Evolutionary conservation across 2,113 vertebrate genomes (phyloP), one percentile per base, ranked within the genome.

Genomic region (Canis aureus): DNA sequence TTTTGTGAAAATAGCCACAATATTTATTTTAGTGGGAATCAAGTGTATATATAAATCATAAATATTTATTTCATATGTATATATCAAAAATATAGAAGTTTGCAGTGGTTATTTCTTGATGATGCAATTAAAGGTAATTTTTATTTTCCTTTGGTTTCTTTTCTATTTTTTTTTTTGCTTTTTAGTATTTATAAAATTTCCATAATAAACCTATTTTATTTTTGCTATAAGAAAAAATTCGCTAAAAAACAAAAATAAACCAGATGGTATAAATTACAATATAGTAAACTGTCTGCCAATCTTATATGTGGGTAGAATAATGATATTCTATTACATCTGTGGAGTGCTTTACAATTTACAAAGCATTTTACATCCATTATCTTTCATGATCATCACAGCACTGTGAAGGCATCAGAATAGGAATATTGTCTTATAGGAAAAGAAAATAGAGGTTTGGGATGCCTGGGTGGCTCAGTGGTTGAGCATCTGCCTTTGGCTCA

Each of bases 191-290:
- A 89, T 1, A 84, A 93, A 60, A 91, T 97, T 88, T 89, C 51
- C 35, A 67, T 67, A 83, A 94, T 74, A 64, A 93, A 27, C 2
- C 43, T 22, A 96, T 96, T 93, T 95, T 95, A 94, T 94, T 95
- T 97, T 88, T 93, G 17, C 60, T 71, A 66, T 94, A 89, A 96
- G 85, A 95, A 96, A 91, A 95, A 91, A 62, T 11, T 64, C 91
- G 19, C n/a, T 89, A 94, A 90, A 90, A 96, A 96, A 13, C 29
- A 83, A 97, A 97, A 97, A 91, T 96, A 96, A 98, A 97, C 98
- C 97, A 98, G 96, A 97, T 98, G 97, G 96, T 92, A 94, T 98
- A 98, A 98, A 91, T 97, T 86, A 87, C 62, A 95, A 88, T 69
- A 92, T 35, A 95, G 94, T 96, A 97, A 96, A 96, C 51, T 88